phyloP scores from a whole-genome alignment of 1,140 invertebrate species.

The Drosophila pruinosa region DNA sequence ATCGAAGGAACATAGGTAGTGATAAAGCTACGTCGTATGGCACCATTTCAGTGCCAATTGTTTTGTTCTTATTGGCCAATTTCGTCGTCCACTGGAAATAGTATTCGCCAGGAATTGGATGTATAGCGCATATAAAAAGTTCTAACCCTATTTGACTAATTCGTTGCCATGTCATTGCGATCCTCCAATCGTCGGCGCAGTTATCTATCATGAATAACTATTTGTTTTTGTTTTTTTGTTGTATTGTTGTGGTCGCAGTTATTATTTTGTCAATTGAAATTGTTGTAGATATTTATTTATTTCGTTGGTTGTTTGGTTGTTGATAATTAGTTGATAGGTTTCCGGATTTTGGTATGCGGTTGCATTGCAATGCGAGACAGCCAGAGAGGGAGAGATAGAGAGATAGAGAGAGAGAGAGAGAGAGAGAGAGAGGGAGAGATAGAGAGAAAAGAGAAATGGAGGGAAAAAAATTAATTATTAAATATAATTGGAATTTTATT shows the following conservation, averaged over 20 bases:
- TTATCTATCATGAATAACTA: slow-evolving; percentile 99
- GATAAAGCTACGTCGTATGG: slow-evolving; percentile 98
- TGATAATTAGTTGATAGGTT: slow-evolving; percentile 27
- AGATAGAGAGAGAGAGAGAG: neutral
- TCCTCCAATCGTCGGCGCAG: slow-evolving; percentile 99
- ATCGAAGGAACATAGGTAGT: slow-evolving; percentile 99
- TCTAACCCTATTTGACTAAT: slow-evolving; percentile 96
- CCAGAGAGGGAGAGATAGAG: neutral
- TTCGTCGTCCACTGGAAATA: slow-evolving; percentile 98
- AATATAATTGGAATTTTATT: slow-evolving; percentile 75
- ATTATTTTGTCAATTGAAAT: neutral
- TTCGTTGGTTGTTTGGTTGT: slow-evolving; percentile 11
- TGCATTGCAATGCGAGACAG: too few relatives aligned
- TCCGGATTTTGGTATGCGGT: slow-evolving; percentile 11
- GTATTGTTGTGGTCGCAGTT: neutral
- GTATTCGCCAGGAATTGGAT: slow-evolving; percentile 98
- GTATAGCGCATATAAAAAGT: slow-evolving; percentile 96
- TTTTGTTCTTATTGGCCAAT: slow-evolving; percentile 94
- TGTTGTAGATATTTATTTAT: slow-evolving; percentile 5
- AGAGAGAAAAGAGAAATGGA: slow-evolving; percentile 7
- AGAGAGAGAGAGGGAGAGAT: slow-evolving; percentile 18
- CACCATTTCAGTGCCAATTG: slow-evolving; percentile 91
- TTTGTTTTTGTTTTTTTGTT: slow-evolving; percentile 19
- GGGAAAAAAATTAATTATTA: slow-evolving; percentile 67
- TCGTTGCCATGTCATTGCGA: slow-evolving; percentile 99